These are phyloP conservation scores for Mayetiola destructor DNA, from an alignment of 2,888 invertebrate genomes.

Conservation along the genomic window DNA sequence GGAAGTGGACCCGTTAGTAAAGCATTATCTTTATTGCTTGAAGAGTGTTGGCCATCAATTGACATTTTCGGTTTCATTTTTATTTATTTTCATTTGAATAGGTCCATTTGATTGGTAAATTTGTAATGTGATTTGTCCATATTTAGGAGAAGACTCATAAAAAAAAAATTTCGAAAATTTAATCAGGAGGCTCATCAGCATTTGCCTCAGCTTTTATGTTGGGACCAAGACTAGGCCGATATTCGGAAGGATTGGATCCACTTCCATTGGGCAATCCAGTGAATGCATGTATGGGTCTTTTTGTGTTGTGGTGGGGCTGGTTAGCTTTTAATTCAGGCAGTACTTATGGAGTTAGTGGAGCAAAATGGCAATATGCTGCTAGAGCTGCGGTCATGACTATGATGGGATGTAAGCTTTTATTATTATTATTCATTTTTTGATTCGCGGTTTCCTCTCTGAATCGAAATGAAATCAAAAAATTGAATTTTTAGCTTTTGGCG, in stretches of 20 bases:
- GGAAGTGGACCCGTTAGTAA: slow-evolving; percentile 69
- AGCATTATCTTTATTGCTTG: no score
- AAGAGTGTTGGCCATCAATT: no score
- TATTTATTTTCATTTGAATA: background rate
- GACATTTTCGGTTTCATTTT: no score
- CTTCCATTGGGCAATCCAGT: slow-evolving; percentile 76
- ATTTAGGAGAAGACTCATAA: background rate
- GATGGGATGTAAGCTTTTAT: slow-evolving; percentile 50
- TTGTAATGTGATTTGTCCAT: background rate
- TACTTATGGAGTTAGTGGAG: slow-evolving; percentile 61
- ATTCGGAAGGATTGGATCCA: slow-evolving; percentile 58
- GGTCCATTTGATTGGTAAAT: slow-evolving; percentile 57
- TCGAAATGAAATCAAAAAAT: no score
- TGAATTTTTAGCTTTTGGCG: slow-evolving; percentile 59
- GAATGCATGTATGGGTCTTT: slow-evolving; percentile 80
- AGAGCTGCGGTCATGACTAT: slow-evolving; percentile 81
- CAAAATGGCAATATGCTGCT: slow-evolving; percentile 84
- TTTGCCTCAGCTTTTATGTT: slow-evolving; percentile 81
- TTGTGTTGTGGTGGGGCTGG: slow-evolving; percentile 96
- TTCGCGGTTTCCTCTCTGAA: background rate
- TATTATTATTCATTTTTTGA: no score
- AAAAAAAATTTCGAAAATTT: background rate
- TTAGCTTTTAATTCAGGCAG: slow-evolving; percentile 89
- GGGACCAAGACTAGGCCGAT: slow-evolving; percentile 74
- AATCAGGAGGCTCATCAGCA: slow-evolving; percentile 53